A percentile compares a stretch with the other conserved stretches of the same genome.
Evolutionary conservation across 2,888 invertebrate species (phyloP).

Genomic region (Sipha maydis): DNA sequence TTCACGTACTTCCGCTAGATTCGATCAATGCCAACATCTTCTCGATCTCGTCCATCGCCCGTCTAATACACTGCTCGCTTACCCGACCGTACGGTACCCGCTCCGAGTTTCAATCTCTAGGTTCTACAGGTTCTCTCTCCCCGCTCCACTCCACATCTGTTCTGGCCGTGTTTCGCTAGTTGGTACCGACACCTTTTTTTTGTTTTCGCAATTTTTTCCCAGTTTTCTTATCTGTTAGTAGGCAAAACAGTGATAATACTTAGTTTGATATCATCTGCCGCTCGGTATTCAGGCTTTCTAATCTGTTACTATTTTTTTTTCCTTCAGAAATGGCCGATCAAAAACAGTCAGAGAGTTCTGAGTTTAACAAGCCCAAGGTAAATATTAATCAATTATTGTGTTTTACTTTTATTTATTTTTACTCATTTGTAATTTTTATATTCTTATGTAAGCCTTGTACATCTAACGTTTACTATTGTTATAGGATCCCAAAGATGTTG

Average conservation of each 20-base stretch:
- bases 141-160: no score
- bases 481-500: conserved; percentile 75
- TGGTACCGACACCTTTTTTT: no score
- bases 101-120: neutral
- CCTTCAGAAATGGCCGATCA: conserved; percentile 49
- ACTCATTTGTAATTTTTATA: no score
- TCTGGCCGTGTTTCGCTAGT: no score
- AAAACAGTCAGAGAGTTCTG: conserved; percentile 48
- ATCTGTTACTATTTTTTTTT: neutral
- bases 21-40: neutral
- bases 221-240: neutral
- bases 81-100: neutral
- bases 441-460: neutral
- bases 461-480: neutral
- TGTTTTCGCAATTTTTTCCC: no score
- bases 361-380: conserved; percentile 63
- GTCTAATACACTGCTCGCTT: neutral
- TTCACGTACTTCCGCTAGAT: neutral
- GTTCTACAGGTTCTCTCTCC: no score
- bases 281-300: neutral
- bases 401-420: no score
- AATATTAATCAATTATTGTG: neutral
- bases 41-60: neutral
- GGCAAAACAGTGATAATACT: neutral
- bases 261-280: neutral